phyloP scores from a whole-genome alignment of 2,113 vertebrate species.

The Spermophilus dauricus region DNA sequence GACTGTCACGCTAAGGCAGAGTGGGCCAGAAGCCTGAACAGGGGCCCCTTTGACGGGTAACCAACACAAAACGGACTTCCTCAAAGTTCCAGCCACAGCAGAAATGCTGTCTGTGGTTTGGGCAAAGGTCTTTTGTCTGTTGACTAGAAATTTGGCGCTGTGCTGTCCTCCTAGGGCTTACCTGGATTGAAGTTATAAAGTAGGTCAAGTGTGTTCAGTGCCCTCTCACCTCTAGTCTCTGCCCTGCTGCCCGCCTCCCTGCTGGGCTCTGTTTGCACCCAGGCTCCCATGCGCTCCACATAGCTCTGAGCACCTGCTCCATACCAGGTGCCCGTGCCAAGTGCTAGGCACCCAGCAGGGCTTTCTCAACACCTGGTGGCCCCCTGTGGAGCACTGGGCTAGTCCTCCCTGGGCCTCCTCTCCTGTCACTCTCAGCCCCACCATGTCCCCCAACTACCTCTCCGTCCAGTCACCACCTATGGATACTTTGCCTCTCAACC shows the following conservation, averaged over 20 bases:
- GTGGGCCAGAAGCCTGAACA: background rate
- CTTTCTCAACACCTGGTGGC: constrained; percentile 58
- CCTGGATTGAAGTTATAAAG: constrained; percentile 47
- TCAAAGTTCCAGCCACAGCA: background rate
- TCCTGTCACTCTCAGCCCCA: background rate
- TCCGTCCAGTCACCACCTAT: background rate
- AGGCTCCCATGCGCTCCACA: background rate
- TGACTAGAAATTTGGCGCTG: background rate
- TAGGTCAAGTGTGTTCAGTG: background rate
- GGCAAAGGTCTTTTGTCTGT: background rate
- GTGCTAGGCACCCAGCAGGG: background rate
- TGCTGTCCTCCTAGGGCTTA: background rate
- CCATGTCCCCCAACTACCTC: background rate
- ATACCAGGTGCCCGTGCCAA: constrained; percentile 31
- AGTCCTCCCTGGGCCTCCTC: background rate
- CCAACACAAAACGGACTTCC: background rate
- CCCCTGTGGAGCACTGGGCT: background rate
- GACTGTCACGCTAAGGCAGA: background rate
- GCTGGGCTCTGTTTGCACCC: constrained; percentile 7
- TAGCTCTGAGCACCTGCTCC: constrained; percentile 31
- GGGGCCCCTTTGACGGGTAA: background rate
- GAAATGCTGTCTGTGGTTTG: accelerated
- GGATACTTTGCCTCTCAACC: background rate
- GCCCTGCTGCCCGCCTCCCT: background rate
- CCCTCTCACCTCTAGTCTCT: constrained; percentile 59